A percentile compares a stretch with the other conserved stretches of the same genome.
Evolutionary conservation across 2,888 invertebrate species (phyloP).

Genomic region (Deroplatys truncata): DNA sequence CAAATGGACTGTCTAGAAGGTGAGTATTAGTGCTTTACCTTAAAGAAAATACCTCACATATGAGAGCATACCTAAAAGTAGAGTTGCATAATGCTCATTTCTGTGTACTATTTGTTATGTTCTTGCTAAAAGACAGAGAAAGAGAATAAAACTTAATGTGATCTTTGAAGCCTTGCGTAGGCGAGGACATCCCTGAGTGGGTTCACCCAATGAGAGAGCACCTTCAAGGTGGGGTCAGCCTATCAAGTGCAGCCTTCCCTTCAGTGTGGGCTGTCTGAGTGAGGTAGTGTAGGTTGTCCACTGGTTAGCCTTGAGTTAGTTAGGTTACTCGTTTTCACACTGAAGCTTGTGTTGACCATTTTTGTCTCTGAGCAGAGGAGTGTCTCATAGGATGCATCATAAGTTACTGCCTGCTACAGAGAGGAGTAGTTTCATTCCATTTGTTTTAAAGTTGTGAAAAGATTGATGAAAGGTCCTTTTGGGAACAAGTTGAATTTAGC

Average conservation of each 20-base stretch:
- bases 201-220: neutral
- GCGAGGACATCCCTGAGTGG: neutral
- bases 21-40: neutral
- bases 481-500: too few relatives aligned
- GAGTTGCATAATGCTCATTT: neutral
- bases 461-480: neutral
- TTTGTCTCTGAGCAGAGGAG: slow-evolving; percentile 7
- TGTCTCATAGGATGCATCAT: neutral
- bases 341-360: slow-evolving; percentile 14
- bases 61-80: neutral
- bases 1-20: neutral
- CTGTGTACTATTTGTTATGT: neutral
- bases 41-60: neutral
- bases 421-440: neutral
- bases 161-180: neutral
- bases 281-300: slow-evolving; percentile 13
- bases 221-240: neutral
- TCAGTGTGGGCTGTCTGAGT: neutral
- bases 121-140: neutral
- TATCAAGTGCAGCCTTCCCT: neutral
- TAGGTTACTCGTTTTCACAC: slow-evolving; percentile 2
- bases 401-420: neutral
- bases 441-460: neutral
- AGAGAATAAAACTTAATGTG: neutral
- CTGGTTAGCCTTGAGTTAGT: slow-evolving; percentile 18